Evolutionary conservation across 2,888 invertebrate species (phyloP), one percentile per base, ranked within the genome.

Genomic region (Brenthis hecate): DNA sequence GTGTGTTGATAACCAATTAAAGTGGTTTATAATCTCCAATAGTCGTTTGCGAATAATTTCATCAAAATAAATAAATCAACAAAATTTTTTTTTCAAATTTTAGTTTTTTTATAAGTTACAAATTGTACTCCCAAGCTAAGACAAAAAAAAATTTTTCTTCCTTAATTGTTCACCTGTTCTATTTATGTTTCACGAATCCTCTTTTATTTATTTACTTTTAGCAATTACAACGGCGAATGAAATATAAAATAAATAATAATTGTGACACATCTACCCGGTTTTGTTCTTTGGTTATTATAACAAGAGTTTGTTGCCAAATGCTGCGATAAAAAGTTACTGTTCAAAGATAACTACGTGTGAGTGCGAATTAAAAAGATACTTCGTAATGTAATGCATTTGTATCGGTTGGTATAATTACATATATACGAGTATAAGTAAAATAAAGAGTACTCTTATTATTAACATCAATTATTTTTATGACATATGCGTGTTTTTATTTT

Each of bases 291-390:
- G 2, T 43, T 54, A 62, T 62, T 43, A 53, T 53, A 54, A 43
- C 55, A 50, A 36, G 56, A 36, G 56, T 50, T 62, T 51, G 48
- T 36, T 67, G 67, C 62, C 61, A 67, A 62, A 67, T 51, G 67
- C 50, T 28, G 56, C 67, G 61, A 67, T 67, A 67, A 67, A 67
- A 67, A 56, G 36, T 66, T 51, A 62, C 54, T 53, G 54, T 62
- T 36, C 43, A 19, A 19, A 32, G 48, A 50, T 61, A 60, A 60
- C 60, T 60, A 36, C 61, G 47, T 23, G 55, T 36, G 48, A 56
- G 61, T 62, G 51, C 16, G 61, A 61, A 61, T 66, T 66, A 66
- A 66, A 61, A 56, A 62, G 36, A 23, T 62, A 62, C 11, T 62
- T 54, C 19, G 53, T 43, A 19, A 16, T 14, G 8, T n/a, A n/a